Evolutionary conservation across 2,797 vertebrate species (phyloP).

Genomic region (Alectoris magna): DNA sequence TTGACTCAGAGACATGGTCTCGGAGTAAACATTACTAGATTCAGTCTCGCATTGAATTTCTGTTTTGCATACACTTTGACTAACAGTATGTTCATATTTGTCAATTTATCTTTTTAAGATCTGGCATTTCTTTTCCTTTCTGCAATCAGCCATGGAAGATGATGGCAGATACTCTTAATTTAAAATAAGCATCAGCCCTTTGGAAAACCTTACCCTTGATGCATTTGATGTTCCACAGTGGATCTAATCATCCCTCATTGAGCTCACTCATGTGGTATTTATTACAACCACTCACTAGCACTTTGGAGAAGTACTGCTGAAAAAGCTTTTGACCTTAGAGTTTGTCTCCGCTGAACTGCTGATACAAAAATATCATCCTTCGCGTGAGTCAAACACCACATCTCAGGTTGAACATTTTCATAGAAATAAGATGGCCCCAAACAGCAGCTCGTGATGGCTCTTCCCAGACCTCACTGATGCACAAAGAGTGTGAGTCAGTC

Average conservation of each 20-base stretch:
- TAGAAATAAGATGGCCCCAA: neutral
- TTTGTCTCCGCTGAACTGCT: neutral
- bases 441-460: neutral
- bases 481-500: neutral
- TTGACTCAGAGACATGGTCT: neutral
- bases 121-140: neutral
- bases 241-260: neutral
- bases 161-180: neutral
- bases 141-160: neutral
- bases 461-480: neutral
- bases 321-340: conserved; percentile 44
- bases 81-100: neutral
- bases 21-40: neutral
- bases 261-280: conserved; percentile 27
- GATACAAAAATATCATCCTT: conserved; percentile 17
- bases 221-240: neutral
- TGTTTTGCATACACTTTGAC: neutral
- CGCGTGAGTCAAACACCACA: neutral
- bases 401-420: neutral
- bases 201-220: neutral
- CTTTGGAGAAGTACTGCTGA: neutral
- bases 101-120: neutral
- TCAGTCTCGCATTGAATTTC: neutral
- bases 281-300: conserved; percentile 11
- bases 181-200: conserved; percentile 2